Conservation (phyloP, 2,888 invertebrate species). For the Galerucella nymphaeae region DNA sequence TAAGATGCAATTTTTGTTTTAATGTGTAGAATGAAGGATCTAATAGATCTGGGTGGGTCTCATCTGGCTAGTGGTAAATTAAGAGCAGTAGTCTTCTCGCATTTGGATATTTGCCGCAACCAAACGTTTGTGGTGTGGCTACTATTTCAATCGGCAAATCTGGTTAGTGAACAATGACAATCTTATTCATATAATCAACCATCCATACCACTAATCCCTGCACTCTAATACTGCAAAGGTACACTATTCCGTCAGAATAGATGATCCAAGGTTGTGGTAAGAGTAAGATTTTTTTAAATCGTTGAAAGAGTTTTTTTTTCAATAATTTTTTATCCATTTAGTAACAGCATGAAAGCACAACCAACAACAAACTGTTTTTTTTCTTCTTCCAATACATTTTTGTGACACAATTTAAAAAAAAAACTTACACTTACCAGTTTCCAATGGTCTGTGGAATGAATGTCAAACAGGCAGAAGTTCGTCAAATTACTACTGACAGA, state of each 20-base stretch:
- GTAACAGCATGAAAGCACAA: no score
- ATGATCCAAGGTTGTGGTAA: slow-evolving; percentile 17
- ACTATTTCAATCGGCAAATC: slow-evolving; percentile 35
- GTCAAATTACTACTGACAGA: slow-evolving; percentile 33
- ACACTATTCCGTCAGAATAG: slow-evolving; percentile 48
- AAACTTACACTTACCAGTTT: slow-evolving; percentile 18
- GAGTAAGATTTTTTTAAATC: slow-evolving; percentile 1
- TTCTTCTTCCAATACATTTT: background rate
- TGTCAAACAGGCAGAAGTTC: slow-evolving; percentile 33
- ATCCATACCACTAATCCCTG: slow-evolving; percentile 54
- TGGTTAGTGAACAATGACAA: slow-evolving; percentile 52
- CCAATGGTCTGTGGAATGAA: slow-evolving; percentile 35
- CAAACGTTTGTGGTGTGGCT: slow-evolving; percentile 24
- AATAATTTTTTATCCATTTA: no score
- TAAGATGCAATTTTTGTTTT: no score
- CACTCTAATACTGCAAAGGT: slow-evolving; percentile 63
- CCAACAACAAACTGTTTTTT: background rate
- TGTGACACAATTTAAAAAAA: background rate
- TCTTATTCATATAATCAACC: slow-evolving; percentile 22
- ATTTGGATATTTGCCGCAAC: slow-evolving; percentile 11
- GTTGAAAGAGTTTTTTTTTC: no score
- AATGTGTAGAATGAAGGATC: no score
- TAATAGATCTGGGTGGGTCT: no score
- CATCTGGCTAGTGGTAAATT: no score
- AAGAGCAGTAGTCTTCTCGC: background rate